phyloP scores from a whole-genome alignment of 2,113 vertebrate species.

The Sinosuthora webbiana region DNA sequence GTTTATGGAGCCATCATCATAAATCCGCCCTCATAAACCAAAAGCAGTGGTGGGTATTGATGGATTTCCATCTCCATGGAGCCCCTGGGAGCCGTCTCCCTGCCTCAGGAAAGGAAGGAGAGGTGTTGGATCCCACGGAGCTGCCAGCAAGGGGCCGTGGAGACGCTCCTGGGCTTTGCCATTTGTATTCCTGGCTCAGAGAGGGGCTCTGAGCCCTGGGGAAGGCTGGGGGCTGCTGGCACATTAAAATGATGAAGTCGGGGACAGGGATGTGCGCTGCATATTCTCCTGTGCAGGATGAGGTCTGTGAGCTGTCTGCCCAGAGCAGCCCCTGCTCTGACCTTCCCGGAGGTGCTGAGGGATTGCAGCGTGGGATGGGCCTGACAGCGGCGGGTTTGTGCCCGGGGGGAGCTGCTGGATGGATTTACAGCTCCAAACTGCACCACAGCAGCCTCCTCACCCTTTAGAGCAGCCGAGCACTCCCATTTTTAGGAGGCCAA shows the following conservation, averaged over 20 bases:
- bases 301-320: background rate
- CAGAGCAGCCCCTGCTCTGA: background rate
- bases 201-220: background rate
- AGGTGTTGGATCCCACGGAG: background rate
- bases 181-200: background rate
- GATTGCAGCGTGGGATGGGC: background rate
- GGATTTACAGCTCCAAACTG: background rate
- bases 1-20: conserved; percentile 24
- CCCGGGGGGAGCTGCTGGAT: background rate
- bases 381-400: background rate
- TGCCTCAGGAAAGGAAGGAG: background rate
- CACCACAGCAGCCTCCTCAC: background rate
- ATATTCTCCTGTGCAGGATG: background rate
- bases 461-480: background rate
- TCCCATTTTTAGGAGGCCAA: background rate
- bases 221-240: background rate
- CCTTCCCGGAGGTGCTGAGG: background rate
- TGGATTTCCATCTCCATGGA: background rate
- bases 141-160: background rate
- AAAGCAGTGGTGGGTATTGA: background rate
- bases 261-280: background rate
- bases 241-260: background rate
- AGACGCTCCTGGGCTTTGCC: background rate
- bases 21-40: background rate
- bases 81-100: background rate